Base-by-base conservation (phyloP, 2,888 invertebrate species). In the Epistrophe grossulariae region DNA sequence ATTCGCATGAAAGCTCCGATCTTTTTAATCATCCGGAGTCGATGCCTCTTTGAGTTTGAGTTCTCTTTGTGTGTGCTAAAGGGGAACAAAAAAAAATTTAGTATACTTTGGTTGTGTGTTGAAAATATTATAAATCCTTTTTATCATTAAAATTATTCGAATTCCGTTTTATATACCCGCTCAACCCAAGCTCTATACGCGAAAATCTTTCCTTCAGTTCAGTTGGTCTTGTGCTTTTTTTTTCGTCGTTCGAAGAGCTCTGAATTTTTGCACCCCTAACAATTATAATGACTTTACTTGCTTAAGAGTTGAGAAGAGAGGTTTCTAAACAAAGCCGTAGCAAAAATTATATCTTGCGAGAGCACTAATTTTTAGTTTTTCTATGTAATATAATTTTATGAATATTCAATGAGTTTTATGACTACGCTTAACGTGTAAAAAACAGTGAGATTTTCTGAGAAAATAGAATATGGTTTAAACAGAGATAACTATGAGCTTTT, bases 81-180 rank as follows among this genome's bases (percentile, higher is more conserved):
- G 48, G 40, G 52, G 15, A 55, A 31, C 17, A 13, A 15, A 66
- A 35, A 17, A 48, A 31, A 64, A 48, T 28, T 2, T 9, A 35
- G 24, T 38, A 15, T 15, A 55, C 45, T 74, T 48, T 70, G 52
- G 48, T 38, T 52, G 38, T 76, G 79, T 71, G 71, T 71, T 64
- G 73, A 79, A 79, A 72, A 62, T 79, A 79, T 79, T 68, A 79
- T 76, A 72, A 87, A 79, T 87, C 83, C 83, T 74, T 87, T 87
- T 87, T 87, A 87, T 79, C 87, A 83, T 87, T 87, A 87, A 87
- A 82, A 79, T 68, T 76, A 76, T 79, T 87, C 71, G 74, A 82
- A 76, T 82, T 82, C 31, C 55, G 72, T 43, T 76, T 70, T 72
- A 45, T 55, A 52, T 3, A n/a, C 24, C 52, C 55, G 2, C 28